Percentiles rank a stretch among this genome's conserved stretches.
These are phyloP conservation scores for Sebastes hubbsi DNA, from an alignment of 2,797 vertebrate genomes.

Conservation along the genomic window DNA sequence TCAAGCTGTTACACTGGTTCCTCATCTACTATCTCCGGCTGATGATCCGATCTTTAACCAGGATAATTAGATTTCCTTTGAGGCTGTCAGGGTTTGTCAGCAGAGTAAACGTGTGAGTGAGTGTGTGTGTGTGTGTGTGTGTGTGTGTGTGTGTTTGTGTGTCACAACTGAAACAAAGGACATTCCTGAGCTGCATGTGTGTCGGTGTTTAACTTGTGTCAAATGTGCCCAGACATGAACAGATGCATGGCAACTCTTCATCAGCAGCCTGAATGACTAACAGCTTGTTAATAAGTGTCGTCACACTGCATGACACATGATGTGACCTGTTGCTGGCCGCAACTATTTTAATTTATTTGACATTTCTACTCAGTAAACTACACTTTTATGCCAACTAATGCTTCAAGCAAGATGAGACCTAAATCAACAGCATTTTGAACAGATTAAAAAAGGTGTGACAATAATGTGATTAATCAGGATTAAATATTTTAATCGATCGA, in stretches of 20 bases:
- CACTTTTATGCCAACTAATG: neutral
- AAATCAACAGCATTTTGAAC: too few species aligned
- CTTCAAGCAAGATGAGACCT: too few species aligned
- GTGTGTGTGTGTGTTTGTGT: neutral
- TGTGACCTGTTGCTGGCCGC: neutral
- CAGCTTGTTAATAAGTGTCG: constrained; percentile 35
- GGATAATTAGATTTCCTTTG: constrained; percentile 9
- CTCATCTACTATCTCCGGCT: neutral
- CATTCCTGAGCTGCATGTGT: constrained; percentile 50
- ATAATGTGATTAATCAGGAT: too few species aligned
- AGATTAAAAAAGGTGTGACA: too few species aligned
- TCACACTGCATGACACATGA: neutral
- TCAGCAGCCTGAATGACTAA: constrained; percentile 16
- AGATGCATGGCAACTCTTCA: constrained; percentile 28
- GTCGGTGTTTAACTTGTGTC: constrained; percentile 42
- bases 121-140: neutral
- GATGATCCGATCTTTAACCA: neutral
- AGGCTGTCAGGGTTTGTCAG: neutral
- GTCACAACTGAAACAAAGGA: constrained; percentile 20
- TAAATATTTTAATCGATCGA: too few species aligned
- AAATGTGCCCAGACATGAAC: constrained; percentile 23
- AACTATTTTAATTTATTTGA: neutral
- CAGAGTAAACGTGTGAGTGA: constrained; percentile 34
- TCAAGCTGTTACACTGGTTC: constrained; percentile 24
- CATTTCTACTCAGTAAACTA: neutral